phyloP scores from a whole-genome alignment of 2,113 vertebrate genomes.

The Dascyllus trimaculatus region DNA sequence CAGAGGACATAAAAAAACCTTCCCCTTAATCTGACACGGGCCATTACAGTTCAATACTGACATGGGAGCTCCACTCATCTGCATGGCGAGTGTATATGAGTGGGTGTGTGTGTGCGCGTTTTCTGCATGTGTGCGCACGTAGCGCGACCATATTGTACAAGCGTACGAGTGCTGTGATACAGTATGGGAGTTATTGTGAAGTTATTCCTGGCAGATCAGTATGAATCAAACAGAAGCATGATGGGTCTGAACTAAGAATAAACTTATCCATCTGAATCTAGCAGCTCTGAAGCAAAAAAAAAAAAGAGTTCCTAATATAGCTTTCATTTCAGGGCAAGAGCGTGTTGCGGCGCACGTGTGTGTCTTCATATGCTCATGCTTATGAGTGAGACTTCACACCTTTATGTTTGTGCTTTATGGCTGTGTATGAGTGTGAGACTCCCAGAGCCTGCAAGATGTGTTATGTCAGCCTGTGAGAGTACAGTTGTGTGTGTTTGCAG shows the following conservation, averaged over 20 bases:
- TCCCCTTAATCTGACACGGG: conserved; percentile 76
- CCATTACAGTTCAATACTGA: conserved; percentile 78
- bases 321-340: conserved; percentile 60
- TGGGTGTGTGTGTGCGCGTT: conserved; percentile 12
- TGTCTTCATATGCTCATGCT: conserved; percentile 36
- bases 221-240: conserved; percentile 60
- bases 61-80: conserved; percentile 68
- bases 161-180: conserved; percentile 12
- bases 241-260: conserved; percentile 66
- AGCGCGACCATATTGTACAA: conserved; percentile 18
- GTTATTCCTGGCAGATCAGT: conserved; percentile 54
- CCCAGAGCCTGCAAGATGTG: conserved; percentile 67
- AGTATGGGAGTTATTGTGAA: conserved; percentile 19
- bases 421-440: conserved; percentile 49
- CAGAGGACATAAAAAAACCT: conserved; percentile 79
- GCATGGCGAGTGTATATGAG: conserved; percentile 12
- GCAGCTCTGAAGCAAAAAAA: conserved; percentile 36
- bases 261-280: conserved; percentile 53
- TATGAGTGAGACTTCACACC: conserved; percentile 68
- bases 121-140: conserved; percentile 1
- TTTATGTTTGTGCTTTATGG: conserved; percentile 59
- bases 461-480: conserved; percentile 63
- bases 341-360: conserved; percentile 10
- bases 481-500: conserved; percentile 5
- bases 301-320: conserved; percentile 53